phyloP scores from a whole-genome alignment of 2,113 vertebrate species.

The Hirundichthys speculiger region DNA sequence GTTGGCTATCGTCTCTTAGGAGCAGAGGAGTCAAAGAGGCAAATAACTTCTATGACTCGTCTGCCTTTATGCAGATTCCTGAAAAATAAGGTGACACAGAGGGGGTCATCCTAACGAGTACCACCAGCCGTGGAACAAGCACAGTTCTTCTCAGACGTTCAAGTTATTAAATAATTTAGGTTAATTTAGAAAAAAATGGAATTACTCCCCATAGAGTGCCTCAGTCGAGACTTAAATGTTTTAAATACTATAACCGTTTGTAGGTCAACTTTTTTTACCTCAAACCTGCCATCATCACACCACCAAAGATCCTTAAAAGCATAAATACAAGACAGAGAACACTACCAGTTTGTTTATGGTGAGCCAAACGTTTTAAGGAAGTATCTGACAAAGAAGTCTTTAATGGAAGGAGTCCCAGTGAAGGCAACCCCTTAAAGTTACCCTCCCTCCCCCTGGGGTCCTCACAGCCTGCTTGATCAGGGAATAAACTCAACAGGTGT shows the following conservation, averaged over 20 bases:
- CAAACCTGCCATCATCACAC: no score
- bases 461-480: conserved; percentile 45
- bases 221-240: not conserved
- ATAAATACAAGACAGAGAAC: not conserved
- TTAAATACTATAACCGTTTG: no score
- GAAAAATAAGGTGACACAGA: conserved; percentile 71
- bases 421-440: conserved; percentile 53
- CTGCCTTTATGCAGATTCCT: conserved; percentile 57
- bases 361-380: conserved; percentile 26
- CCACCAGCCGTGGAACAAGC: conserved; percentile 61
- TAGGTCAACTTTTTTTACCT: no score
- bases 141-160: conserved; percentile 51
- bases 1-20: conserved; percentile 43
- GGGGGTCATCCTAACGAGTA: conserved; percentile 71
- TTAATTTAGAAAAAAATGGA: no score
- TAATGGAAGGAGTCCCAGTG: conserved; percentile 30
- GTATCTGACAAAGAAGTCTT: conserved; percentile 28
- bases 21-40: conserved; percentile 43
- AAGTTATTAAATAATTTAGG: no score
- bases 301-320: no score
- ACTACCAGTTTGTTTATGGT: not conserved
- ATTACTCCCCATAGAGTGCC: no score
- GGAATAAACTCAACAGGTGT: conserved; percentile 59
- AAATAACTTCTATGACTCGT: conserved; percentile 64
- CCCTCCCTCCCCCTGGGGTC: conserved; percentile 48